These are phyloP conservation scores for Phocoena phocoena DNA, from an alignment of 2,113 vertebrate species.

Conservation along the genomic window DNA sequence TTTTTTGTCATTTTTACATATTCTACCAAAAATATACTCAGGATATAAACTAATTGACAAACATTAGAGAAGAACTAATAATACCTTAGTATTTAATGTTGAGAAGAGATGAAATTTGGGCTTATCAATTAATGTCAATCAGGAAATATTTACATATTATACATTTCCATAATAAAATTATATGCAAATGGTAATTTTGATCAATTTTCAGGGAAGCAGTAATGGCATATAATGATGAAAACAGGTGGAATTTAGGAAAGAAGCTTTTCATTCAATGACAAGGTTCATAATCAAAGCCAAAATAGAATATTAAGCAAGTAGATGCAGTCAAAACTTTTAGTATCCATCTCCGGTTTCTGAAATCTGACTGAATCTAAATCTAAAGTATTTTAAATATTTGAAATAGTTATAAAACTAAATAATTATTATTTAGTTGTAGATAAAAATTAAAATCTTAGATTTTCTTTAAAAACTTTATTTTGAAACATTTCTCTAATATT, in stretches of 20 bases:
- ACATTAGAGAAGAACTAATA: background rate
- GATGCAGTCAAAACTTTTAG: background rate
- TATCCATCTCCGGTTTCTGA: background rate
- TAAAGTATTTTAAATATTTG: background rate
- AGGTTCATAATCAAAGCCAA: background rate
- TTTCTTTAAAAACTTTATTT: background rate
- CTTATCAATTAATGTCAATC: background rate
- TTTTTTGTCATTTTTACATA: background rate
- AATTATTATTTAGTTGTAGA: background rate
- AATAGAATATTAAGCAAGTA: background rate
- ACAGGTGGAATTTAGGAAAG: background rate
- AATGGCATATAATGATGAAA: background rate
- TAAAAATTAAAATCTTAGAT: background rate
- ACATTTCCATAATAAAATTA: background rate
- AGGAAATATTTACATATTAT: background rate
- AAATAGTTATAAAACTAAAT: background rate
- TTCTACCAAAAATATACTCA: background rate
- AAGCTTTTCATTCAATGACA: background rate
- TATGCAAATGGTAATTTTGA: background rate
- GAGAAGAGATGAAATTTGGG: background rate
- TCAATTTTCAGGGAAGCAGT: background rate
- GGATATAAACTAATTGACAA: background rate
- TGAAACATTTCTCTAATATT: background rate
- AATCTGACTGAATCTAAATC: background rate
- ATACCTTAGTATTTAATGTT: background rate